A percentile compares a stretch with the other conserved stretches of the same genome.
These are phyloP conservation scores for Rhyacichthys aspro DNA, from an alignment of 2,797 vertebrate species.

Conservation along the genomic window DNA sequence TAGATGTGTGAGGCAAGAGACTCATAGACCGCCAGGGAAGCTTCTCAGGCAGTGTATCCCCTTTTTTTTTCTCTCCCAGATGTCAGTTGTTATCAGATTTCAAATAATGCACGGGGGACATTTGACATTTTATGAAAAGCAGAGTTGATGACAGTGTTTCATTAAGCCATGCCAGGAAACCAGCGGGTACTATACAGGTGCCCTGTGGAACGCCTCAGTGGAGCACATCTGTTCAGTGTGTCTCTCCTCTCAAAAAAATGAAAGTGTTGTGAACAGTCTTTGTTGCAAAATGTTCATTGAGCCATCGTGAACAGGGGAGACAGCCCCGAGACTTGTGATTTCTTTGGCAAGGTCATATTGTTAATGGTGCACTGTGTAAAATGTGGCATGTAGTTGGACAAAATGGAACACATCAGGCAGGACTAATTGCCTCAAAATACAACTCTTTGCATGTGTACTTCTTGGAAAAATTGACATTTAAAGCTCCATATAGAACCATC, in stretches of 20 bases:
- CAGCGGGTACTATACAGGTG: neutral
- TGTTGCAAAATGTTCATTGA: too few relatives aligned
- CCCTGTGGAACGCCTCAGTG: conserved; percentile 26
- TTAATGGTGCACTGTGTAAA: too few relatives aligned
- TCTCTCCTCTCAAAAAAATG: conserved; percentile 16
- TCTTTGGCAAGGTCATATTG: too few relatives aligned
- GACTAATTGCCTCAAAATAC: too few relatives aligned
- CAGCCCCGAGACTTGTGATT: too few relatives aligned
- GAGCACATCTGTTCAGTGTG: conserved; percentile 21
- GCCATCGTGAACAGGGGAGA: too few relatives aligned
- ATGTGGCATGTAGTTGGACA: too few relatives aligned
- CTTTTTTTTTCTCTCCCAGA: conserved; percentile 3
- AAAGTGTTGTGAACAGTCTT: too few relatives aligned
- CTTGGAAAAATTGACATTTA: too few relatives aligned
- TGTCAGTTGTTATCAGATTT: conserved; percentile 27
- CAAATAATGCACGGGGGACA: conserved; percentile 4
- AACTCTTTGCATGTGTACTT: too few relatives aligned
- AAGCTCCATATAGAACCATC: too few relatives aligned
- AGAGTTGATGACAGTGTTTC: conserved; percentile 20
- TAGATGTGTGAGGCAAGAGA: conserved; percentile 29
- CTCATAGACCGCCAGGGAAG: conserved; percentile 28
- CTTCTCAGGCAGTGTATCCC: neutral
- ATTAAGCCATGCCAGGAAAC: conserved; percentile 24
- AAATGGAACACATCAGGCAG: too few relatives aligned
- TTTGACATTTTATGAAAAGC: conserved; percentile 15